Evolutionary conservation across 2,113 vertebrate genomes (phyloP).

Genomic region (Amphiprion ocellaris): DNA sequence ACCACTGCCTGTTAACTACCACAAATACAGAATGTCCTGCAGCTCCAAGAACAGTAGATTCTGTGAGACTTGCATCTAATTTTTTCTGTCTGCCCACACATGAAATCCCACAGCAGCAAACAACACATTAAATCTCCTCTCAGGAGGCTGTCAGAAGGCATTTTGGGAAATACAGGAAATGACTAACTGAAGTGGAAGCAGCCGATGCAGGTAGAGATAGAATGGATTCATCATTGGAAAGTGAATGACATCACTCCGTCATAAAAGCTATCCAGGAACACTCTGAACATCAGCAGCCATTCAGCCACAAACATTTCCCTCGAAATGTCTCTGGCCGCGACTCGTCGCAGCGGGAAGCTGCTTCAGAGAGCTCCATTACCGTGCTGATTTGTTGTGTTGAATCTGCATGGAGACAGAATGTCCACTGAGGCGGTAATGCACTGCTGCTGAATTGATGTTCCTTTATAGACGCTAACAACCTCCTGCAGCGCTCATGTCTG

Average conservation of each 20-base stretch:
- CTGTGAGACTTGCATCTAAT: not conserved
- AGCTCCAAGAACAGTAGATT: too few species aligned
- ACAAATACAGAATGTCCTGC: not conserved
- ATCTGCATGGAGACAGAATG: not conserved
- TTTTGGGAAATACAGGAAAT: constrained; percentile 1
- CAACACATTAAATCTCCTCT: not conserved
- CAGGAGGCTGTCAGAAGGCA: not conserved
- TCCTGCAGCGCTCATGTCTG: constrained; percentile 1
- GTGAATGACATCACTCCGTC: not conserved
- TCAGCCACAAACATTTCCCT: not conserved
- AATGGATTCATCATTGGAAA: not conserved
- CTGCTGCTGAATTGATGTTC: constrained; percentile 34
- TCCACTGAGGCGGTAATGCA: constrained; percentile 16
- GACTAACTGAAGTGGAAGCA: not conserved
- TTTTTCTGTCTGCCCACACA: not conserved
- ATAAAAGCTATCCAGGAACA: not conserved
- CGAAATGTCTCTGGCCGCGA: not conserved
- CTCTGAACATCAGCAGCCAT: not conserved
- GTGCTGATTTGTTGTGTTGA: constrained; percentile 1
- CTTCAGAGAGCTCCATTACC: not conserved
- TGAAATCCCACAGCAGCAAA: not conserved
- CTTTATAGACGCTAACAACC: constrained; percentile 16
- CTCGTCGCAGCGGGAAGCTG: not conserved
- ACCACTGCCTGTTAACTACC: not conserved
- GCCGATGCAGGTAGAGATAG: not conserved